Percentiles rank a stretch among this genome's conserved stretches.
Conservation (phyloP, 2,797 vertebrate species). For the Pempheris klunzingeri region DNA sequence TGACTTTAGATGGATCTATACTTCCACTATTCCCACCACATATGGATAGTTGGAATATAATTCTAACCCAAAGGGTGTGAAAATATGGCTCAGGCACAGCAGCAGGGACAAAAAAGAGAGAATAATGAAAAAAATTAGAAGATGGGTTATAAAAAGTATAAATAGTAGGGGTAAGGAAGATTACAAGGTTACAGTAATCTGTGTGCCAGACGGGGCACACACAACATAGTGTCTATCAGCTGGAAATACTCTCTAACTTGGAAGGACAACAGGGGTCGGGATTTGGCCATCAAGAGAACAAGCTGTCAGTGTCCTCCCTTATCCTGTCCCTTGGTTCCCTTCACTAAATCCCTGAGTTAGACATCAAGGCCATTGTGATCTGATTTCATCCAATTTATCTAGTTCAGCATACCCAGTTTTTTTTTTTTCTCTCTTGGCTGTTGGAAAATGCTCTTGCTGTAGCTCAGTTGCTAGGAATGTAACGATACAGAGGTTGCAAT, state of each 20-base stretch:
- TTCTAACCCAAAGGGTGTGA: conserved; percentile 34
- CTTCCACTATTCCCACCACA: conserved; percentile 14
- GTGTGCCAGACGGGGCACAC: conserved; percentile 58
- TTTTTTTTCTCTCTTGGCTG: conserved; percentile 40
- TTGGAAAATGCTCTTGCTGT: conserved; percentile 19
- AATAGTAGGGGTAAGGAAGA: conserved; percentile 41
- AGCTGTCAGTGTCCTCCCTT: conserved; percentile 81
- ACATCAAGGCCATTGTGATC: conserved; percentile 81
- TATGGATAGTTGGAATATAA: conserved; percentile 42
- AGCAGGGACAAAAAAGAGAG: conserved; percentile 32
- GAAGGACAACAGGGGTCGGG: conserved; percentile 86
- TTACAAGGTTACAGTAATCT: conserved; percentile 45
- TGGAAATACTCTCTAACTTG: conserved; percentile 80
- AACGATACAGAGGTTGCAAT: conserved; percentile 1
- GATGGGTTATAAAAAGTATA: conserved; percentile 31
- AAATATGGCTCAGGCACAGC: conserved; percentile 28
- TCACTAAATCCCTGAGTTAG: conserved; percentile 73
- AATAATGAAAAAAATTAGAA: conserved; percentile 39
- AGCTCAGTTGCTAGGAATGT: conserved; percentile 32
- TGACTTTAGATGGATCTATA: conserved; percentile 32
- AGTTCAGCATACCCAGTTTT: conserved; percentile 62
- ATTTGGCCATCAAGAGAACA: conserved; percentile 85
- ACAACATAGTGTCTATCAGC: conserved; percentile 74
- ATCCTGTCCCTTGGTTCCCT: conserved; percentile 75
- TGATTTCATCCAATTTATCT: conserved; percentile 78